Base-by-base conservation (phyloP, 1,140 invertebrate genomes). In the Drosophila eugracilis region DNA sequence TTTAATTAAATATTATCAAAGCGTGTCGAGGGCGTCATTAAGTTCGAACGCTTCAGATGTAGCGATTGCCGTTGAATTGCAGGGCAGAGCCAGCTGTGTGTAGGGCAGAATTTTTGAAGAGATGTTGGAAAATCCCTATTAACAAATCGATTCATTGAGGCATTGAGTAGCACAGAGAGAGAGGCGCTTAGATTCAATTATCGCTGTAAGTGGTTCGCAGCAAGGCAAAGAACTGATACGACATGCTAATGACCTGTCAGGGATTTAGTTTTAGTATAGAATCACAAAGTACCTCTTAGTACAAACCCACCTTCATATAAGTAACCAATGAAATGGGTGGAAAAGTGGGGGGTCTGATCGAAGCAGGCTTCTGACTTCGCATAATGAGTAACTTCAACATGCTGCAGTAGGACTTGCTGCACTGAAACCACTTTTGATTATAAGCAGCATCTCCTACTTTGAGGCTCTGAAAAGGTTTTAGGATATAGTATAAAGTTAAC, bases 1-100 rank as follows among this genome's bases (percentile, higher is more conserved):
- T 86, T 86, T 86, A 86, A 86, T 86, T 86, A 86, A 86, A 86
- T 81, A 77, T 69, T 81, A 80, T 77, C 81, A 86, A 86, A 85
- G 81, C 78, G 77, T 77, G 81, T 74, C 77, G 76, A 48, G 54
- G 63, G 63, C 62, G 44, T 79, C 77, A 79, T 80, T 75, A 75
- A 54, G 42, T 66, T 67, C 45, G 45, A 62, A 63, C 28, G 55
- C 15, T 28, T 21, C 10, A 17, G 53, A 42, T 39, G 32, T 37
- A 50, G 30, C 54, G 21, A 50, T 70, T 72, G 63, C 36, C 24
- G 24, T 24, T 37, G 5, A 17, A 19, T 24, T 22, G 19, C 21
- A n/a, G 9, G 30, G 22, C 6, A 32, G 12, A 36, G 34, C 1
- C n/a, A n/a, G n/a, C n/a, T n/a, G n/a, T 10, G 1, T 6, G 24